A percentile compares a stretch with the other conserved stretches of the same genome.
Evolutionary conservation across 2,888 invertebrate species (phyloP).

Genomic region (Cataglyphis livida): DNA sequence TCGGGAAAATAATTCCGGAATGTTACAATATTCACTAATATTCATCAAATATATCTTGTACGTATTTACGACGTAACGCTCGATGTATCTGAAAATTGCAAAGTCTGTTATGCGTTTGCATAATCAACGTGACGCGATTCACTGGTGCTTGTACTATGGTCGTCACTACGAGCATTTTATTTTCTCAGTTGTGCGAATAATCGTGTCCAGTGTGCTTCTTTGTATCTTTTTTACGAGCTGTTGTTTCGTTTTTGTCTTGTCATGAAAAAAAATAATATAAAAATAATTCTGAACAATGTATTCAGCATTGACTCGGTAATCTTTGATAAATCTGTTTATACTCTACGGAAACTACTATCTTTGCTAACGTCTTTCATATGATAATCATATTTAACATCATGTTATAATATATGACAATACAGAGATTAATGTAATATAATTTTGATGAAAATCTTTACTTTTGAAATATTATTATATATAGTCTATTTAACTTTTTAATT

Average conservation of each 20-base stretch:
- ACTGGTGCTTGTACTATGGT: not conserved
- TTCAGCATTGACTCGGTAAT: slow-evolving; percentile 40
- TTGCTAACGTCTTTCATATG: not conserved
- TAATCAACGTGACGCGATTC: slow-evolving; percentile 25
- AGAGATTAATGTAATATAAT: not conserved
- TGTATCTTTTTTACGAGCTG: not conserved
- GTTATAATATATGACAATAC: not conserved
- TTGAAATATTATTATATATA: not conserved
- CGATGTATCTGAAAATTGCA: slow-evolving; percentile 13
- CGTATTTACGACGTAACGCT: not conserved
- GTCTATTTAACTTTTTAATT: not conserved
- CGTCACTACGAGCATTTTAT: not conserved
- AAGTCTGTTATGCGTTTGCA: slow-evolving; percentile 22
- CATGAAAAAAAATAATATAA: not conserved
- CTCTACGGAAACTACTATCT: not conserved
- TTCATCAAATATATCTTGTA: not conserved
- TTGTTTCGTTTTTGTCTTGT: not conserved
- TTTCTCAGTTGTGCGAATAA: slow-evolving; percentile 32
- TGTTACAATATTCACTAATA: not conserved
- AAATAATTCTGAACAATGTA: slow-evolving; percentile 28
- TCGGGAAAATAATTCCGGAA: not conserved
- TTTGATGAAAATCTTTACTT: not conserved
- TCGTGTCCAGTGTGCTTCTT: slow-evolving; percentile 4
- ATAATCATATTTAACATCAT: not conserved
- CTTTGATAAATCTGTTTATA: not conserved